A percentile compares a stretch with the other conserved stretches of the same genome.
These are phyloP conservation scores for Heliconius sara DNA, from an alignment of 2,888 invertebrate genomes.

Conservation along the genomic window DNA sequence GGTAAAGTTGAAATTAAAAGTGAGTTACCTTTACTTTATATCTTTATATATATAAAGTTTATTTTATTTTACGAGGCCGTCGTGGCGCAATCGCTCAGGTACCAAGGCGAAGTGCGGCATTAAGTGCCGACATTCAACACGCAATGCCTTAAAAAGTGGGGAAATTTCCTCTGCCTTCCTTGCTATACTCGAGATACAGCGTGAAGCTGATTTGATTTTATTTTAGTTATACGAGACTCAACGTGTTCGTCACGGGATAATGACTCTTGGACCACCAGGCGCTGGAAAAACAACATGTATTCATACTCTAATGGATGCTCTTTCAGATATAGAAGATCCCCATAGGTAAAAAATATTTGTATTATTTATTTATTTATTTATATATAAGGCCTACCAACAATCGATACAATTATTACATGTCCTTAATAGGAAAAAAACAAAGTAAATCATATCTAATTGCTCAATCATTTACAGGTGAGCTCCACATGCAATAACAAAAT, in stretches of 20 bases:
- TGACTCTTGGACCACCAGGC: slow-evolving; percentile 97
- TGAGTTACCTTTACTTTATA: background rate
- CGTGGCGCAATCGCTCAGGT: too few relatives aligned
- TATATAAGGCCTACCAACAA: too few relatives aligned
- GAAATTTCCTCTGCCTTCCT: too few relatives aligned
- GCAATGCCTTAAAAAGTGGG: too few relatives aligned
- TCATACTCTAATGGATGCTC: slow-evolving; percentile 94
- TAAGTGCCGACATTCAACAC: too few relatives aligned
- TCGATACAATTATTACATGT: too few relatives aligned
- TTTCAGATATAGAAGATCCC: slow-evolving; percentile 92
- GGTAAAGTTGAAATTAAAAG: slow-evolving; percentile 65
- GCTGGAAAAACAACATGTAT: slow-evolving; percentile 97
- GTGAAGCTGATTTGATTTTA: background rate
- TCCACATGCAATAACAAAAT: too few relatives aligned
- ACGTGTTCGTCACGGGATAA: slow-evolving; percentile 96
- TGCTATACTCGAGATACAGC: too few relatives aligned
- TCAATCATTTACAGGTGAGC: too few relatives aligned
- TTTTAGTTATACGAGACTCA: slow-evolving; percentile 95
- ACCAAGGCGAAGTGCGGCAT: too few relatives aligned
- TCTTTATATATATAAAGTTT: background rate
- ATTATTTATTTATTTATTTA: background rate
- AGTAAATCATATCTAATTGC: too few relatives aligned
- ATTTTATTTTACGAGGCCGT: slow-evolving; percentile 59
- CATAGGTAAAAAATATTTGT: slow-evolving; percentile 85
- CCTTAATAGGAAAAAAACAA: too few relatives aligned